Conservation (phyloP, 2,797 vertebrate genomes). For the Anisognathus igniventris region DNA sequence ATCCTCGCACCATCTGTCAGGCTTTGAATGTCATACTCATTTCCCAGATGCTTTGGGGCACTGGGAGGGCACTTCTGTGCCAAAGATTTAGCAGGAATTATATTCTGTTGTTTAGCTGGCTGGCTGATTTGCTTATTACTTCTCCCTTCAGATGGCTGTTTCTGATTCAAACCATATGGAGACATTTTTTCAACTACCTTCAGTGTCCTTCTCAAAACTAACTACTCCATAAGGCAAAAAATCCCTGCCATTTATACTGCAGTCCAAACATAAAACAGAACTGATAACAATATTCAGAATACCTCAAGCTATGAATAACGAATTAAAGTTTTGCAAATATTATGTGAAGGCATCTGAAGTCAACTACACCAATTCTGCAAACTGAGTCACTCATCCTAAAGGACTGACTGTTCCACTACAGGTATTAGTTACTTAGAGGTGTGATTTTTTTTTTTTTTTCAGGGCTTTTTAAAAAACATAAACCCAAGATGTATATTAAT, state of each 20-base stretch:
- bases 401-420: background rate
- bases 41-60: slow-evolving; percentile 27
- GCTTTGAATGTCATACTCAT: slow-evolving; percentile 3
- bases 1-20: slow-evolving; percentile 22
- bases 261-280: background rate
- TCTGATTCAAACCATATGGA: slow-evolving; percentile 30
- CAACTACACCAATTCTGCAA: background rate
- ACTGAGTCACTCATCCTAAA: background rate
- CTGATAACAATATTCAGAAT: background rate
- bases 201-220: background rate
- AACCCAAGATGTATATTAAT: background rate
- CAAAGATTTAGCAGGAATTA: slow-evolving; percentile 27
- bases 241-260: background rate
- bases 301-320: background rate
- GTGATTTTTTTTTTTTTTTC: background rate
- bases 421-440: background rate
- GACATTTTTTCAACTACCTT: background rate
- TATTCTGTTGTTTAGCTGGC: slow-evolving; percentile 16
- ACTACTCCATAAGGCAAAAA: background rate
- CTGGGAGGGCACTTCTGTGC: slow-evolving; percentile 11
- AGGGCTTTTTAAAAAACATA: background rate
- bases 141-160: slow-evolving; percentile 3
- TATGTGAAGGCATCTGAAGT: background rate
- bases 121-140: background rate
- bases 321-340: background rate